Evolutionary conservation across 1,140 invertebrate species (phyloP).

Genomic region (Calycopis cecrops): DNA sequence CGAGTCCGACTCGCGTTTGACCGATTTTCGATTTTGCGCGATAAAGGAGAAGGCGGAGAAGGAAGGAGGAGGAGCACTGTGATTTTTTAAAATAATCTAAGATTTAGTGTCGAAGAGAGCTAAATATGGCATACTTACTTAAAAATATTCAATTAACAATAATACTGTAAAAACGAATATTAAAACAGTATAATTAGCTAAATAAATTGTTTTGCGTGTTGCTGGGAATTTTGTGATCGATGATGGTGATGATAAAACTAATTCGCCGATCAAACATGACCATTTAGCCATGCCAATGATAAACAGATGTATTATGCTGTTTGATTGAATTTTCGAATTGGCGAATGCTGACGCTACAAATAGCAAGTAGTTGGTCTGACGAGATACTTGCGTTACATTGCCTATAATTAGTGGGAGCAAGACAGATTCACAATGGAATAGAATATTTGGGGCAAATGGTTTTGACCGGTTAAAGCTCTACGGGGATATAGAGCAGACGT

Average conservation of each 20-base stretch:
- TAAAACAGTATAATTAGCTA: too few species aligned
- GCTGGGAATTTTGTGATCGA: too few species aligned
- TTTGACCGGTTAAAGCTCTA: slow-evolving; percentile 13
- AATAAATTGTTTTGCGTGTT: background rate
- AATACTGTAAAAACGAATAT: too few species aligned
- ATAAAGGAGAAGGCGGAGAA: too few species aligned
- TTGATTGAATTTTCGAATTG: background rate
- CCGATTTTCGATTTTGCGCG: too few species aligned
- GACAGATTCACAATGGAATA: slow-evolving; percentile 23
- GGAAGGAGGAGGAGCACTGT: too few species aligned
- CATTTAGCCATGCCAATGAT: background rate
- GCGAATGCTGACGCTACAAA: slow-evolving; percentile 31
- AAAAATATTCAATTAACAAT: too few species aligned
- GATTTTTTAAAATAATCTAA: too few species aligned
- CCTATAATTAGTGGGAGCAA: slow-evolving; percentile 24
- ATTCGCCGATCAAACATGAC: background rate
- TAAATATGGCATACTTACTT: too few species aligned
- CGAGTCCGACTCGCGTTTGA: too few species aligned
- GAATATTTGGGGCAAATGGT: slow-evolving; percentile 30
- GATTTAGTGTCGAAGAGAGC: too few species aligned
- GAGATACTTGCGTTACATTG: slow-evolving; percentile 10
- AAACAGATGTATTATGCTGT: background rate
- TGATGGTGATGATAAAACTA: background rate
- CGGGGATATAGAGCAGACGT: too few species aligned
- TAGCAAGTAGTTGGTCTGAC: slow-evolving; percentile 32